Percentiles rank a stretch among this genome's conserved stretches.
Conservation (phyloP, 2,113 vertebrate genomes). For the Perca flavescens region DNA sequence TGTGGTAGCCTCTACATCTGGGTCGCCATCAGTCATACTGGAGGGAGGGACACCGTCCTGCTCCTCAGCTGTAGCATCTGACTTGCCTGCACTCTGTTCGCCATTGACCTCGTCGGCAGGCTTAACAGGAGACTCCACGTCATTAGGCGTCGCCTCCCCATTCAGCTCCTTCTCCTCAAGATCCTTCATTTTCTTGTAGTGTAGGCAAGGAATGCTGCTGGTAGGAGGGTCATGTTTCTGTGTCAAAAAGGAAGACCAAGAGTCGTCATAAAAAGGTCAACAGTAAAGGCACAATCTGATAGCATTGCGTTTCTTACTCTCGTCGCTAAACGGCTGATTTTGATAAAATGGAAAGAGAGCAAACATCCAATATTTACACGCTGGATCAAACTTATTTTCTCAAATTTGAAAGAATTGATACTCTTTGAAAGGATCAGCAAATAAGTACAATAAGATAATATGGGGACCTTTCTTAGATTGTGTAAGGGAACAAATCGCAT, state of each 20-base stretch:
- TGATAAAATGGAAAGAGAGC: no score
- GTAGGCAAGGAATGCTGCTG: slow-evolving; percentile 97
- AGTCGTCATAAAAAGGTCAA: background rate
- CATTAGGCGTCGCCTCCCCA: slow-evolving; percentile 85
- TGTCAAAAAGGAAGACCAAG: background rate
- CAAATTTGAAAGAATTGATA: no score
- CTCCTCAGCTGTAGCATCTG: slow-evolving; percentile 85
- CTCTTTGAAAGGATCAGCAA: no score
- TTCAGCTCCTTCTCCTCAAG: slow-evolving; percentile 92
- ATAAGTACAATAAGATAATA: no score
- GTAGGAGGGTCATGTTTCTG: slow-evolving; percentile 99
- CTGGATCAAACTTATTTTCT: no score
- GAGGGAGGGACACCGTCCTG: slow-evolving; percentile 31
- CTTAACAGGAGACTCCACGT: slow-evolving; percentile 84
- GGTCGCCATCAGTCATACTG: slow-evolving; percentile 67
- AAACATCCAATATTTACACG: no score
- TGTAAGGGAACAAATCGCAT: no score
- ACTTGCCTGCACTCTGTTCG: slow-evolving; percentile 83
- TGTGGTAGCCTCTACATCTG: slow-evolving; percentile 8
- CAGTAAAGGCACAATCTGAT: no score
- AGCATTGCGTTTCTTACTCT: no score
- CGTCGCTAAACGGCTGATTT: no score
- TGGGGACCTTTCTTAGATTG: no score
- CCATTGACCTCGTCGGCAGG: slow-evolving; percentile 78
- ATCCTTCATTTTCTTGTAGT: slow-evolving; percentile 99